Evolutionary conservation across 2,888 invertebrate genomes (phyloP).

Genomic region (Apamea sordens): DNA sequence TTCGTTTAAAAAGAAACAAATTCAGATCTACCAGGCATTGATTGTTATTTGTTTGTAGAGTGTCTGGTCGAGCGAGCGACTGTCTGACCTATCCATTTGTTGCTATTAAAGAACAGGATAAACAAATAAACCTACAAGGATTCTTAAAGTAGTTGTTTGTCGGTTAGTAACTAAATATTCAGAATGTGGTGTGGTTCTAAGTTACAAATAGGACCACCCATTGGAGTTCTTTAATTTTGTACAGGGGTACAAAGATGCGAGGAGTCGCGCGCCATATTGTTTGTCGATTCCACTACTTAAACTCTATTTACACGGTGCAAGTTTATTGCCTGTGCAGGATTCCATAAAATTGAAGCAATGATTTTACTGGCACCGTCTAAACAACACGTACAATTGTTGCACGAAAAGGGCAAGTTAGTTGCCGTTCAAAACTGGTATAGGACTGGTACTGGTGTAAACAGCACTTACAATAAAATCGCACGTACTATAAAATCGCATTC

Average conservation of each 20-base stretch:
- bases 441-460: too few relatives aligned
- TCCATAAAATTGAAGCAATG: background rate
- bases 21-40: background rate
- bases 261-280: background rate
- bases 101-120: conserved; percentile 13
- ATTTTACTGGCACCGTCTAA: background rate
- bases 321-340: background rate
- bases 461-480: too few relatives aligned
- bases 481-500: background rate
- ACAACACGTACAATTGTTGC: background rate
- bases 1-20: conserved; percentile 5
- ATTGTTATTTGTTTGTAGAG: conserved; percentile 14
- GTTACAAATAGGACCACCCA: background rate
- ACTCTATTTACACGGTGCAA: too few relatives aligned
- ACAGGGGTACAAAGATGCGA: background rate
- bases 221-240: background rate
- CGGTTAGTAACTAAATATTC: conserved; percentile 19
- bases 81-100: conserved; percentile 14
- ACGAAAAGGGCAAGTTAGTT: background rate
- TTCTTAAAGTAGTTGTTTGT: conserved; percentile 16
- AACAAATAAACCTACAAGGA: conserved; percentile 20
- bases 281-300: background rate
- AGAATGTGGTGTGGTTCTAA: background rate
- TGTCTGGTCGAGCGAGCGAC: background rate
- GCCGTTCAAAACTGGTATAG: background rate